Conservation (phyloP, 2,113 vertebrate genomes). For the Amazona vittata region DNA sequence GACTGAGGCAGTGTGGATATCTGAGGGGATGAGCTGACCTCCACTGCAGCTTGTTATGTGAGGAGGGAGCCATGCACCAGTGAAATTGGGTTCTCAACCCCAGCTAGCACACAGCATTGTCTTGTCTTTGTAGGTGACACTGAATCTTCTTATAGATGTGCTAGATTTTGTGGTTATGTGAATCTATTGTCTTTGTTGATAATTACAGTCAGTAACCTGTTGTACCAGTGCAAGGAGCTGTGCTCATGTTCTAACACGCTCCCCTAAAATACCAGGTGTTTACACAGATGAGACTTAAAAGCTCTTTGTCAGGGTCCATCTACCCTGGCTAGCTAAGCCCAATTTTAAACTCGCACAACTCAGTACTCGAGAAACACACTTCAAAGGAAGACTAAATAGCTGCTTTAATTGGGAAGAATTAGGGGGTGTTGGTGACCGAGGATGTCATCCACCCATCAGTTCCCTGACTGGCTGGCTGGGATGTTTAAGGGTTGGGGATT, state of each 20-base stretch:
- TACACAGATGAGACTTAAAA: not conserved
- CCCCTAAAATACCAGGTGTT: not conserved
- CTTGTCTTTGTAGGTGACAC: not conserved
- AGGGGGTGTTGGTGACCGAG: not conserved
- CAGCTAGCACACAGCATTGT: not conserved
- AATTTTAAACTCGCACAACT: not conserved
- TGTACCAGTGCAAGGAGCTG: not conserved
- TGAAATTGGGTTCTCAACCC: not conserved
- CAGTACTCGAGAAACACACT: not conserved
- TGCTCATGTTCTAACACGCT: not conserved
- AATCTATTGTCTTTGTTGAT: not conserved
- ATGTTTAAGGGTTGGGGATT: not conserved
- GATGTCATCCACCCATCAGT: not conserved
- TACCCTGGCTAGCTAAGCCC: not conserved
- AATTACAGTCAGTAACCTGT: not conserved
- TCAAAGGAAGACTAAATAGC: not conserved
- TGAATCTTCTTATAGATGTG: not conserved
- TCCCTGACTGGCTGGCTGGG: not conserved
- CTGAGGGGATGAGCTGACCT: slow-evolving; percentile 1
- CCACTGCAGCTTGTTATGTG: accelerated
- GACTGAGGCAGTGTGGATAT: not conserved
- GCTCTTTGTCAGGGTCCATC: not conserved
- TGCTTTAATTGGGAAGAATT: not conserved
- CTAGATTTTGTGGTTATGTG: not conserved
- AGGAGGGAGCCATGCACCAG: not conserved